phyloP scores from a whole-genome alignment of 2,113 vertebrate species.

The Microtus pennsylvanicus region DNA sequence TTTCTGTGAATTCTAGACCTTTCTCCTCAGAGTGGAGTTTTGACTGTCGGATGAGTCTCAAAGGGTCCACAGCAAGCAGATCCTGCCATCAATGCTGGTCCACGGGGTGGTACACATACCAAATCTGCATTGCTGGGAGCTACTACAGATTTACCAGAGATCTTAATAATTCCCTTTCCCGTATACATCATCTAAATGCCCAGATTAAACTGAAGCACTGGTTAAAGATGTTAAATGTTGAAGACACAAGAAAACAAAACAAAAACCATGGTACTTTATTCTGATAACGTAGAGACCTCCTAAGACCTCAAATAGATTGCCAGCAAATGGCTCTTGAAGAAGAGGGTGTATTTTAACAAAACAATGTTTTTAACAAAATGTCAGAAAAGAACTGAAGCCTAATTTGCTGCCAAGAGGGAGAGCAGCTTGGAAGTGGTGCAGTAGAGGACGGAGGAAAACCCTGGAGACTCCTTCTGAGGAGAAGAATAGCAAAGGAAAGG shows the following conservation, averaged over 20 bases:
- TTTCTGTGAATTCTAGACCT: not conserved
- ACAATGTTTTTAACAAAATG: not conserved
- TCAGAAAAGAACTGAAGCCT: not conserved
- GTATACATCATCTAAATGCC: not conserved
- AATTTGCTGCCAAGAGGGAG: not conserved
- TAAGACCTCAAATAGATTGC: not conserved
- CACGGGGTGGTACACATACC: no score
- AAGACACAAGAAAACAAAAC: not conserved
- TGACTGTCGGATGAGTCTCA: not conserved
- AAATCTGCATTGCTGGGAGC: not conserved
- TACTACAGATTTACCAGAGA: not conserved
- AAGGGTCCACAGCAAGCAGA: not conserved
- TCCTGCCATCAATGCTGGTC: not conserved
- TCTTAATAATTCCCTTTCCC: not conserved
- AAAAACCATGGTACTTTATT: not conserved
- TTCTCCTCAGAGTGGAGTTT: not conserved
- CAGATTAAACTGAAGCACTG: not conserved
- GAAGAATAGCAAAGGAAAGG: not conserved
- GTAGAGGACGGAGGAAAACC: not conserved
- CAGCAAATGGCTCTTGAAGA: not conserved
- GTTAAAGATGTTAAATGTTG: not conserved
- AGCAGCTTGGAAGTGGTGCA: not conserved
- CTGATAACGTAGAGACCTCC: not conserved
- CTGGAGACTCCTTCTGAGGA: no score
- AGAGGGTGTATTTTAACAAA: not conserved